Evolutionary conservation across 2,113 vertebrate species (phyloP).

Genomic region (Phalacrocorax carbo): DNA sequence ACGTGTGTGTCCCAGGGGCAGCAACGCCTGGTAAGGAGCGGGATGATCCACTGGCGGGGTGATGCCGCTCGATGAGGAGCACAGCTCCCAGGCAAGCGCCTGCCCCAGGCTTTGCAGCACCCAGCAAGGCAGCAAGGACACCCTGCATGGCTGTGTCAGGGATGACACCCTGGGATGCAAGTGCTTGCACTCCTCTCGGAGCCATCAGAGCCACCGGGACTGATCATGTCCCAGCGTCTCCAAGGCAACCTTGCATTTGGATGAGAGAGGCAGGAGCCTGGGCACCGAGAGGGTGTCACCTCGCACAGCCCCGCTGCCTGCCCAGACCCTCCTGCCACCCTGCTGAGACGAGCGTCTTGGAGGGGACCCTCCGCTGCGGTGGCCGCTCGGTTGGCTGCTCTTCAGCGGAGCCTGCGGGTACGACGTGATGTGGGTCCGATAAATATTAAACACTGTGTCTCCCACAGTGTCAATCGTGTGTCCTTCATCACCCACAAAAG

Average conservation of each 20-base stretch:
- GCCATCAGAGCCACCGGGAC: not conserved
- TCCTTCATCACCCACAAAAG: not conserved
- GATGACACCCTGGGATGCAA: not conserved
- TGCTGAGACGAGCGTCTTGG: rapidly evolving
- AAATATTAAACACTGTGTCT: not conserved
- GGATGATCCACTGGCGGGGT: not conserved
- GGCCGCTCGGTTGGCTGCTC: not conserved
- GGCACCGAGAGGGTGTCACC: not conserved
- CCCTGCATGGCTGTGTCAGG: not conserved
- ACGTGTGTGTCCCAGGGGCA: rapidly evolving
- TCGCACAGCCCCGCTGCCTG: not conserved
- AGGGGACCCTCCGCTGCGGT: not conserved
- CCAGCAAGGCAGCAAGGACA: not conserved
- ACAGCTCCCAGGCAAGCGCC: not conserved
- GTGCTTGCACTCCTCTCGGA: not conserved
- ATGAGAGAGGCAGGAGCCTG: not conserved
- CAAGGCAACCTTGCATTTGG: not conserved
- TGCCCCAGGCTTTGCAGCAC: not conserved
- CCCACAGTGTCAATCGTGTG: rapidly evolving
- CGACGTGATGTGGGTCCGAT: rapidly evolving
- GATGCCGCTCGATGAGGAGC: not conserved
- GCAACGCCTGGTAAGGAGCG: not conserved
- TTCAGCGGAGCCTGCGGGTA: not conserved
- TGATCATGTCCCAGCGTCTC: not conserved
- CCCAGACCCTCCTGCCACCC: not conserved